phyloP scores from a whole-genome alignment of 2,888 invertebrate genomes.

The Cacoxenus indagator region DNA sequence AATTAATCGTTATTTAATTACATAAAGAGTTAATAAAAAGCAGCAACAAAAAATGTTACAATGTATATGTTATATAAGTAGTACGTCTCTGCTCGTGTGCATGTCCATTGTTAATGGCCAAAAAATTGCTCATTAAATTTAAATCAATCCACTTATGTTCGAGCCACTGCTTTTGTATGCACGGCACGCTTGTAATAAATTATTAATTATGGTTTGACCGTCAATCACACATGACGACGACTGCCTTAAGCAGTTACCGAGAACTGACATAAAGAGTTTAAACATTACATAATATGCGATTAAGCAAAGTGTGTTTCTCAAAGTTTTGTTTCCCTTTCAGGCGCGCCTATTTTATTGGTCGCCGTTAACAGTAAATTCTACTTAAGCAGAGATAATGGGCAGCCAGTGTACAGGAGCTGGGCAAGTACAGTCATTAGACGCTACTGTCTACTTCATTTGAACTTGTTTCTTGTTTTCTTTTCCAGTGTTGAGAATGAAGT shows the following conservation, averaged over 20 bases:
- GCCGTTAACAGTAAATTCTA: too few species aligned
- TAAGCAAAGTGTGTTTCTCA: too few species aligned
- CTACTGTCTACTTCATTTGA: too few species aligned
- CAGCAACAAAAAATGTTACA: not conserved
- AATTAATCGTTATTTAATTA: not conserved
- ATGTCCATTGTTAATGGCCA: not conserved
- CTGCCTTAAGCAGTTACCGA: slow-evolving; percentile 18
- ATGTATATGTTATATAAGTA: not conserved
- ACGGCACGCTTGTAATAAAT: not conserved
- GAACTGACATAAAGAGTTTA: slow-evolving; percentile 14
- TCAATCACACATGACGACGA: not conserved
- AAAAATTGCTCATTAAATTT: not conserved
- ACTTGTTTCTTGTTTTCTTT: too few species aligned
- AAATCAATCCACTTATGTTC: not conserved
- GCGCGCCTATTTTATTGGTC: too few species aligned
- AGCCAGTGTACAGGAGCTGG: too few species aligned
- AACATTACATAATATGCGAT: not conserved
- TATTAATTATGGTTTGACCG: not conserved
- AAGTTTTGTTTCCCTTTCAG: too few species aligned
- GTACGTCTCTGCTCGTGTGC: not conserved
- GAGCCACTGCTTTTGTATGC: not conserved
- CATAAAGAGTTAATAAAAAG: not conserved
- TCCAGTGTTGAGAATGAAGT: too few species aligned
- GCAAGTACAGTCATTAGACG: too few species aligned
- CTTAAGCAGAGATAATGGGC: too few species aligned